A percentile compares a stretch with the other conserved stretches of the same genome.
These are phyloP conservation scores for Tamias sibiricus DNA, from an alignment of 2,113 vertebrate species.

Conservation along the genomic window DNA sequence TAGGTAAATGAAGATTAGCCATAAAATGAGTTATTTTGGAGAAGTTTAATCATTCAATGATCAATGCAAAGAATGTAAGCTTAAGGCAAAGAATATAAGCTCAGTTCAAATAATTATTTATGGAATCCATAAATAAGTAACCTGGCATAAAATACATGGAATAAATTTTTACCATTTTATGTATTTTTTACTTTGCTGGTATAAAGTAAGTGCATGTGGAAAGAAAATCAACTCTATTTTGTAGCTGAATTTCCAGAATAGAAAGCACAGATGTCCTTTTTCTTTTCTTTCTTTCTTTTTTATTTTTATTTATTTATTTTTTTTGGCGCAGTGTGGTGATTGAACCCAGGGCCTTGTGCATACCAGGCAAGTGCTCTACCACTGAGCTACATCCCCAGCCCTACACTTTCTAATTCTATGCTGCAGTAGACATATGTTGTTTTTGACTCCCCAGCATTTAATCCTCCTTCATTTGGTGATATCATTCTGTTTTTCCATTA, in stretches of 20 bases:
- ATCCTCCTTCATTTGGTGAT: background rate
- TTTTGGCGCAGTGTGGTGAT: background rate
- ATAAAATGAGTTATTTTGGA: background rate
- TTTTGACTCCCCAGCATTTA: background rate
- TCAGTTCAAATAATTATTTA: constrained; percentile 33
- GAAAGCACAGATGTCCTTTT: background rate
- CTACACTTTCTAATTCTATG: background rate
- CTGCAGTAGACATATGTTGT: background rate
- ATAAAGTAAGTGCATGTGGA: constrained; percentile 6
- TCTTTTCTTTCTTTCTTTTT: background rate
- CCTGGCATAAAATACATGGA: background rate
- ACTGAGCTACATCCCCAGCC: background rate
- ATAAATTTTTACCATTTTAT: background rate
- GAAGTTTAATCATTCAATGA: constrained; percentile 5
- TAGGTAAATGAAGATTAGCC: background rate
- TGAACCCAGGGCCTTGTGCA: background rate
- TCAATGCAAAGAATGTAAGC: background rate
- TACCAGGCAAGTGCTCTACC: background rate
- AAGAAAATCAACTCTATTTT: background rate
- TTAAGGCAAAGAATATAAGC: constrained; percentile 7
- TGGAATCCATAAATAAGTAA: background rate
- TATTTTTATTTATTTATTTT: too few species aligned
- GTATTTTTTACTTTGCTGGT: background rate
- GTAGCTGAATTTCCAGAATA: constrained; percentile 7
- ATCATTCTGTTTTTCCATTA: background rate